Percentiles rank a stretch among this genome's conserved stretches.
These are phyloP conservation scores for Scaptodrosophila lebanonensis DNA, from an alignment of 1,140 invertebrate genomes.

Conservation along the genomic window DNA sequence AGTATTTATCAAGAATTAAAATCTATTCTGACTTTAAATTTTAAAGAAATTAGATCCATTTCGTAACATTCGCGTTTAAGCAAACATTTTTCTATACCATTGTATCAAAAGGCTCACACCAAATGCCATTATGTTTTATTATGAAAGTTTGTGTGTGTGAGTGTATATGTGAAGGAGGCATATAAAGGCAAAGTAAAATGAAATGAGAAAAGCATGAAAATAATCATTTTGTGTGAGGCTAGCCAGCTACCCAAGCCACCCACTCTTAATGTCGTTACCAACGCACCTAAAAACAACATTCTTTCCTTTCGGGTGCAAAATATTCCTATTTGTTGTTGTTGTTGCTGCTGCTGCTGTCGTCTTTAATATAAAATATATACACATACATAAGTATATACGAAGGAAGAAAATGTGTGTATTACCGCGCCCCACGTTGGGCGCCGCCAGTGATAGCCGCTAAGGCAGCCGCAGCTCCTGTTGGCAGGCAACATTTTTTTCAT, in stretches of 20 bases:
- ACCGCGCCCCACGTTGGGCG: slow-evolving; percentile 29
- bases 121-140: too few species aligned
- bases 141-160: slow-evolving; percentile 50
- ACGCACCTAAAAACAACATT: slow-evolving; percentile 51
- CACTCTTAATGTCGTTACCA: background rate
- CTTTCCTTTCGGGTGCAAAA: slow-evolving; percentile 52
- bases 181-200: slow-evolving; percentile 58
- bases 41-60: too few species aligned
- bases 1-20: too few species aligned
- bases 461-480: slow-evolving; percentile 31
- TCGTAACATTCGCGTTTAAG: too few species aligned
- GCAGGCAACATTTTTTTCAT: slow-evolving; percentile 15
- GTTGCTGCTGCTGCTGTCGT: too few species aligned
- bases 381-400: background rate
- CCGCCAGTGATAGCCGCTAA: slow-evolving; percentile 43
- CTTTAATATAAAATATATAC: slow-evolving; percentile 29
- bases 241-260: slow-evolving; percentile 12
- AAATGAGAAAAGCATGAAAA: slow-evolving; percentile 69
- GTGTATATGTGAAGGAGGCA: slow-evolving; percentile 10
- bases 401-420: background rate
- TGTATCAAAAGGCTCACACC: too few species aligned
- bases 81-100: too few species aligned
- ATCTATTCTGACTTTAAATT: too few species aligned
- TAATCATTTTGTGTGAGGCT: slow-evolving; percentile 54
- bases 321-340: too few species aligned